Conservation (phyloP, 2,888 invertebrate genomes). For the Steinernema hermaphroditum region DNA sequence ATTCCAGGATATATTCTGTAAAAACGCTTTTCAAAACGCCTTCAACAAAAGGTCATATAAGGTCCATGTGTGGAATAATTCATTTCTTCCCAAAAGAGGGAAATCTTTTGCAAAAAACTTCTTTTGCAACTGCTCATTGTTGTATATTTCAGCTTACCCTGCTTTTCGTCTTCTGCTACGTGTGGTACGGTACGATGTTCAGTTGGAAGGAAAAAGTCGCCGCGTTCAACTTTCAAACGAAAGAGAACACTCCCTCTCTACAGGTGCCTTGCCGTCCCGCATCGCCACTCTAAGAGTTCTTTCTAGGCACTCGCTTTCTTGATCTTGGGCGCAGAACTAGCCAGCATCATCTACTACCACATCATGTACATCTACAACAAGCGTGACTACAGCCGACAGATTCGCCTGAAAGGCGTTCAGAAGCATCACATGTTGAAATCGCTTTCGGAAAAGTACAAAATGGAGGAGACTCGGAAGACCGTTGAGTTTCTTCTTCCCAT, state of each 20-base stretch:
- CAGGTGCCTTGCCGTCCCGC: not conserved
- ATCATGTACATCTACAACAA: conserved; percentile 2
- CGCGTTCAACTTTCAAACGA: not conserved
- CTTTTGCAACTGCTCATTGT: too few species aligned
- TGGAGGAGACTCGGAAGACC: conserved; percentile 2
- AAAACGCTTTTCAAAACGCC: too few species aligned
- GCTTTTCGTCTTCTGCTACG: not conserved
- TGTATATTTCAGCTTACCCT: not conserved
- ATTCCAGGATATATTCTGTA: too few species aligned
- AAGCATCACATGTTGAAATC: not conserved
- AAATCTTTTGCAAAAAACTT: too few species aligned
- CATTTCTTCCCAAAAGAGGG: too few species aligned
- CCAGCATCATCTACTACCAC: conserved; percentile 16
- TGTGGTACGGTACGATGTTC: conserved; percentile 1
- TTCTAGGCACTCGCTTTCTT: not conserved
- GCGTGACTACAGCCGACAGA: conserved; percentile 14
- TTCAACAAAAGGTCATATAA: too few species aligned
- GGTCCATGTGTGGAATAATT: too few species aligned
- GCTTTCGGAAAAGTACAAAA: not conserved
- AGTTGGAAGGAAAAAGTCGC: not conserved
- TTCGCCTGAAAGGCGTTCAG: not conserved
- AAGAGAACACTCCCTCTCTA: not conserved
- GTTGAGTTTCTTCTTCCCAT: conserved; percentile 11
- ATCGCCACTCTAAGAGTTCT: not conserved
- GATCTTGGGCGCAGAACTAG: not conserved